Evolutionary conservation across 2,888 invertebrate genomes (phyloP).

Genomic region (Pollenia amentaria): DNA sequence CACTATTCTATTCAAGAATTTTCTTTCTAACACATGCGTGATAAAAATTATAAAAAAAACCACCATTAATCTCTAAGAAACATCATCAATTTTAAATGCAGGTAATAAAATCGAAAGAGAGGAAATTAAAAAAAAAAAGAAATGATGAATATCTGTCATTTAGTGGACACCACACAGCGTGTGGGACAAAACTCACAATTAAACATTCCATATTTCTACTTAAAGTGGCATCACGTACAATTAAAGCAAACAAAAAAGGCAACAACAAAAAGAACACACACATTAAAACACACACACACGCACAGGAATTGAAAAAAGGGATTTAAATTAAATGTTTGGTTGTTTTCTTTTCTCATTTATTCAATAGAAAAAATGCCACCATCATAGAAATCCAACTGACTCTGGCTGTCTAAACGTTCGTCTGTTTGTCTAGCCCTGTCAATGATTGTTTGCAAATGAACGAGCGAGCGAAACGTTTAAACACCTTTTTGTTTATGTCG

Average conservation of each 20-base stretch:
- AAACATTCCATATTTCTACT: constrained; percentile 49
- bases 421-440: constrained; percentile 48
- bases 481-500: constrained; percentile 36
- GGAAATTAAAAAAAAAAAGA: background rate
- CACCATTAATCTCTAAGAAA: constrained; percentile 8
- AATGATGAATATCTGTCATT: constrained; percentile 63
- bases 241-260: background rate
- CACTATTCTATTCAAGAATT: too few relatives aligned
- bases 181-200: background rate
- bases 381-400: constrained; percentile 40
- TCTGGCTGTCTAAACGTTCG: constrained; percentile 9
- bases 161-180: constrained; percentile 45
- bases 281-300: background rate
- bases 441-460: constrained; percentile 52
- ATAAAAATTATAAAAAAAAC: too few relatives aligned
- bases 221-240: constrained; percentile 62
- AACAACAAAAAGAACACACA: constrained; percentile 7
- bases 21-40: too few relatives aligned
- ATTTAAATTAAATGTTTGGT: constrained; percentile 71
- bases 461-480: constrained; percentile 15
- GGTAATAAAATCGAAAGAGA: constrained; percentile 51
- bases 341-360: constrained; percentile 3
- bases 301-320: constrained; percentile 72
- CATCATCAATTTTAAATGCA: constrained; percentile 32
- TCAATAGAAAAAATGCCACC: constrained; percentile 68